phyloP scores from a whole-genome alignment of 37 sponge, comb jelly and placozoan species.

The Lycopodina hypogea region DNA sequence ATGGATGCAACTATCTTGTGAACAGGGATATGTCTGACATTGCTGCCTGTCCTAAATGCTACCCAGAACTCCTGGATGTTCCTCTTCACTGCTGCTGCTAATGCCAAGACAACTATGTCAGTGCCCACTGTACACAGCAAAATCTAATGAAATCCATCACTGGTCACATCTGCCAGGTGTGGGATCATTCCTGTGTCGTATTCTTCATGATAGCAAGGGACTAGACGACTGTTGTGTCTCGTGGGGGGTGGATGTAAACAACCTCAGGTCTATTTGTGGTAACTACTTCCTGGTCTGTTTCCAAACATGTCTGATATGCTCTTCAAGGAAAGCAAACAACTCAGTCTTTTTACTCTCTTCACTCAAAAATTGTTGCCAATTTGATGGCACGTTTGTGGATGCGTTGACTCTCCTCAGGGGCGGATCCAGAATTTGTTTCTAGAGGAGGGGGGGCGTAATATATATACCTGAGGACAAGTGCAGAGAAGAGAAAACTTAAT shows the following conservation, averaged over 20 bases:
- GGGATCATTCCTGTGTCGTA: background rate
- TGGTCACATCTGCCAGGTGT: background rate
- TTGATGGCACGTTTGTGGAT: background rate
- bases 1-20: too few species aligned
- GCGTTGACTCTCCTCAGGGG: background rate
- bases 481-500: too few species aligned
- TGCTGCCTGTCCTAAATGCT: background rate
- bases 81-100: background rate
- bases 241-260: background rate
- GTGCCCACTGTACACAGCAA: background rate
- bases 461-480: too few species aligned
- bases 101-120: background rate
- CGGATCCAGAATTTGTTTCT: too few species aligned
- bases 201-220: background rate
- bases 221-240: background rate
- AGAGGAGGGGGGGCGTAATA: too few species aligned
- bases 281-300: background rate
- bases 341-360: background rate
- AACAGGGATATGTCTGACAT: background rate
- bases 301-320: background rate
- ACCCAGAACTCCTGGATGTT: background rate
- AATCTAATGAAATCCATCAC: background rate
- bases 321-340: conserved; percentile 1
- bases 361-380: background rate
- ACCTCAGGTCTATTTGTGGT: background rate